A percentile compares a stretch with the other conserved stretches of the same genome.
phyloP scores from a whole-genome alignment of 2,888 invertebrate genomes.

The Melanophora roralis region DNA sequence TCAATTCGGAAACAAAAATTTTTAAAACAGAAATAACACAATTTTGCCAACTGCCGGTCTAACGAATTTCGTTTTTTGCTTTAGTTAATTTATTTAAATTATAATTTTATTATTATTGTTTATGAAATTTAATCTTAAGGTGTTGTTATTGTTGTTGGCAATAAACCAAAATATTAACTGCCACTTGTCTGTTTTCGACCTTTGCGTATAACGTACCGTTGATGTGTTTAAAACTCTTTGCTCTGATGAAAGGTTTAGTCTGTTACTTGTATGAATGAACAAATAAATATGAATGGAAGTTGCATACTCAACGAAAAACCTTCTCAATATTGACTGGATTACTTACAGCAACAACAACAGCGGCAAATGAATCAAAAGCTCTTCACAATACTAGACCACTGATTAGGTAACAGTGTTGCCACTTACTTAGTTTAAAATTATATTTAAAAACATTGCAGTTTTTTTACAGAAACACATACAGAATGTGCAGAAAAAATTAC shows the following conservation, averaged over 20 bases:
- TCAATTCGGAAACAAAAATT: not conserved
- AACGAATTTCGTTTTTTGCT: not conserved
- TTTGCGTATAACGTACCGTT: slow-evolving; percentile 51
- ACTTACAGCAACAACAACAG: slow-evolving; percentile 46
- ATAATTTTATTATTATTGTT: not conserved
- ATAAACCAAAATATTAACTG: slow-evolving; percentile 70
- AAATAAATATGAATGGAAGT: slow-evolving; percentile 38
- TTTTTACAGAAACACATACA: too few species aligned
- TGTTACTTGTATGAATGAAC: slow-evolving; percentile 11
- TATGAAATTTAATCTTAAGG: not conserved
- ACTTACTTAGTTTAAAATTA: too few species aligned
- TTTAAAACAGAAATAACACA: not conserved
- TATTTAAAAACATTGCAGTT: too few species aligned
- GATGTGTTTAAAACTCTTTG: slow-evolving; percentile 54
- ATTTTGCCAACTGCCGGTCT: slow-evolving; percentile 51
- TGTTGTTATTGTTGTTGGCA: slow-evolving; percentile 67
- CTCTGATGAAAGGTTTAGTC: slow-evolving; percentile 47
- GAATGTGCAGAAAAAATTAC: too few species aligned
- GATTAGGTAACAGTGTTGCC: not conserved
- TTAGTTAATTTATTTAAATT: not conserved
- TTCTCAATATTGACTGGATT: slow-evolving; percentile 51
- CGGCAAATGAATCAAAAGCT: too few species aligned
- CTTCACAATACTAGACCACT: too few species aligned
- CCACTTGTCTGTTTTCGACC: slow-evolving; percentile 49
- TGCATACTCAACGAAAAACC: slow-evolving; percentile 17